phyloP scores from a whole-genome alignment of 1,140 invertebrate species.

The Argopecten irradians region DNA sequence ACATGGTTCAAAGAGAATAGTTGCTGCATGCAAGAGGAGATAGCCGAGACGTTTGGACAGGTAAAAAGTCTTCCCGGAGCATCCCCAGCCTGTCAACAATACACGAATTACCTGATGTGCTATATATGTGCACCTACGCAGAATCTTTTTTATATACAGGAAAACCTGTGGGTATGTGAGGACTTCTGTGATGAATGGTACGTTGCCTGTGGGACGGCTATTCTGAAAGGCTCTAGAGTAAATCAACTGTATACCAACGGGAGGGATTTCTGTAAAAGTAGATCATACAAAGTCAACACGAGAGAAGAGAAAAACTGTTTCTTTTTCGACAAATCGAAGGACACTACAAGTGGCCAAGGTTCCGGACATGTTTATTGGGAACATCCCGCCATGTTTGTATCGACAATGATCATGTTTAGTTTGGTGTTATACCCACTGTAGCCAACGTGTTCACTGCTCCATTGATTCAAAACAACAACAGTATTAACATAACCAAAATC shows the following conservation, averaged over 20 bases:
- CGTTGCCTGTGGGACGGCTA: constrained; percentile 57
- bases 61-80: constrained; percentile 76
- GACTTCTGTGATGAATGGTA: constrained; percentile 76
- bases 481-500: neutral
- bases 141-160: constrained; percentile 73
- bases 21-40: constrained; percentile 76
- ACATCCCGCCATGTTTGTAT: neutral
- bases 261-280: constrained; percentile 71
- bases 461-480: neutral
- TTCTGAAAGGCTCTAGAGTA: constrained; percentile 71
- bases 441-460: too few species aligned
- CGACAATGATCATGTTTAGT: neutral
- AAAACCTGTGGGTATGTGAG: constrained; percentile 75
- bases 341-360: constrained; percentile 38
- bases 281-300: constrained; percentile 70
- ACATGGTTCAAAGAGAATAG: constrained; percentile 76
- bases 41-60: constrained; percentile 74
- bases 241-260: constrained; percentile 73
- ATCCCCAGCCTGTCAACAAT: constrained; percentile 71
- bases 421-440: neutral
- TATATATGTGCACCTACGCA: constrained; percentile 77
- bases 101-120: constrained; percentile 77
- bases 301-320: constrained; percentile 69
- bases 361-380: neutral
- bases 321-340: constrained; percentile 60